Conservation (phyloP, 2,888 invertebrate species). For the Entomobrya proxima region DNA sequence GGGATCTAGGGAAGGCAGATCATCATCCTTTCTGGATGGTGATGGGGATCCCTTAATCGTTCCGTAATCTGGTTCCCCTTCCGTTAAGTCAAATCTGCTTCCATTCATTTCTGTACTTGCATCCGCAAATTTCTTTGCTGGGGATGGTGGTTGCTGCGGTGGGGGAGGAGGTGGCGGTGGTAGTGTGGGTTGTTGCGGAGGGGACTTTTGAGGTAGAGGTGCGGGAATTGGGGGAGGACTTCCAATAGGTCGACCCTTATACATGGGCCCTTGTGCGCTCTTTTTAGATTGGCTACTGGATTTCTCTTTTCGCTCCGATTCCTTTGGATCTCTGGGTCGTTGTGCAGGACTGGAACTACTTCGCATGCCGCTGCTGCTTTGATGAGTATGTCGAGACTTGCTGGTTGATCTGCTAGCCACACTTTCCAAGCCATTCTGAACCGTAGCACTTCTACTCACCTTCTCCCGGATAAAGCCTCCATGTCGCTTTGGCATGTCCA, state of each 20-base stretch:
- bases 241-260: conserved; percentile 57
- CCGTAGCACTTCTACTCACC: conserved; percentile 26
- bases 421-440: conserved; percentile 28
- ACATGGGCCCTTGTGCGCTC: conserved; percentile 1
- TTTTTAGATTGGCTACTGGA: conserved; percentile 11
- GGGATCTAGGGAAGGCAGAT: not conserved
- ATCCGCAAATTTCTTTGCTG: not conserved
- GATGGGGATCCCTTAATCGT: conserved; percentile 58
- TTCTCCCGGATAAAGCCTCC: conserved; percentile 50
- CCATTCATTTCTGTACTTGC: conserved; percentile 20
- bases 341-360: conserved; percentile 44
- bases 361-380: conserved; percentile 3
- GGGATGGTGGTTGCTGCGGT: not conserved
- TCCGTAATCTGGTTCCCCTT: conserved; percentile 58
- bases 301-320: conserved; percentile 19
- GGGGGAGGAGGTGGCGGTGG: conserved; percentile 14
- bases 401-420: conserved; percentile 1
- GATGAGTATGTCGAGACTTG: conserved; percentile 24
- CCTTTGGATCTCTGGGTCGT: not conserved
- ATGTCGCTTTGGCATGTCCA: conserved; percentile 51
- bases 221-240: conserved; percentile 62
- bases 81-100: conserved; percentile 51
- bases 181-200: conserved; percentile 32
- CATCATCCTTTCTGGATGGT: conserved; percentile 41
- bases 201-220: conserved; percentile 42